Evolutionary conservation across 2,797 vertebrate species (phyloP).

Genomic region (Sebastes vulpes): DNA sequence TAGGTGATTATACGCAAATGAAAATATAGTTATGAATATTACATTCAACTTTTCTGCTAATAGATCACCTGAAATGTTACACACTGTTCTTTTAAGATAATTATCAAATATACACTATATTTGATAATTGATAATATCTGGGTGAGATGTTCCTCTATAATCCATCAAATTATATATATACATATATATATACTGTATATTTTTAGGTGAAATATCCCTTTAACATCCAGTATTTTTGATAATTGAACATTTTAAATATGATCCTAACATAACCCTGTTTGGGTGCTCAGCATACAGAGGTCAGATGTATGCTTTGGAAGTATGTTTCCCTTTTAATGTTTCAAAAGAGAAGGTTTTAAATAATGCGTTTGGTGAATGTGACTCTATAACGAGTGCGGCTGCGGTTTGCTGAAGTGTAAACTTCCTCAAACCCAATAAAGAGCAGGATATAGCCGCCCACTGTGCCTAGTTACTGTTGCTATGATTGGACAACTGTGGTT

Average conservation of each 20-base stretch:
- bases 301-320: neutral
- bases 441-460: neutral
- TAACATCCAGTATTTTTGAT: too few species aligned
- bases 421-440: neutral
- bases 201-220: too few species aligned
- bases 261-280: neutral
- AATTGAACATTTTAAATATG: too few species aligned
- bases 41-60: too few species aligned
- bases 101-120: neutral
- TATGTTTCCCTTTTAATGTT: neutral
- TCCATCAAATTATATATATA: too few species aligned
- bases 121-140: accelerated
- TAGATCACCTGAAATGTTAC: too few species aligned
- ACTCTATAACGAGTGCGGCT: neutral
- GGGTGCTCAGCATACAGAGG: neutral
- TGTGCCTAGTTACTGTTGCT: neutral
- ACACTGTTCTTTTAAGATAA: neutral
- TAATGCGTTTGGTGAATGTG: neutral
- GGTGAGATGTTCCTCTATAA: neutral
- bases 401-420: neutral
- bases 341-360: neutral
- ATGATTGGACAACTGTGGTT: neutral
- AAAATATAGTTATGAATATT: too few species aligned
- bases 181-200: too few species aligned
- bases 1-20: too few species aligned